A percentile compares a stretch with the other conserved stretches of the same genome.
Conservation (phyloP, 2,113 vertebrate genomes). For the Zosterops lateralis region DNA sequence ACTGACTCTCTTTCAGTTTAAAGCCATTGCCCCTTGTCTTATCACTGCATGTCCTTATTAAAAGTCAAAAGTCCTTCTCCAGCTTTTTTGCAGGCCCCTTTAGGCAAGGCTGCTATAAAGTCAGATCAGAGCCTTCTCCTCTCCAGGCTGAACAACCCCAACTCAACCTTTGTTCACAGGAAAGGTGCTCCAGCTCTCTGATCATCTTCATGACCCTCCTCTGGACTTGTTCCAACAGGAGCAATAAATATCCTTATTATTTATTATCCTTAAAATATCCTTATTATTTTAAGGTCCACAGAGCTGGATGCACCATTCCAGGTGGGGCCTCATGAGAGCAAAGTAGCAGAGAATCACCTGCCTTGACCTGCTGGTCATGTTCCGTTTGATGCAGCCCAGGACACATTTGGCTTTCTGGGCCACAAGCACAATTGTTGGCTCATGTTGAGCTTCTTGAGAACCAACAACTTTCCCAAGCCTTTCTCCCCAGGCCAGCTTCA, state of each 20-base stretch:
- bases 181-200: neutral
- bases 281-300: neutral
- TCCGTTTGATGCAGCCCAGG: neutral
- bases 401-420: neutral
- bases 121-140: neutral
- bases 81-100: neutral
- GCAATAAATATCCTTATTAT: neutral
- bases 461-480: neutral
- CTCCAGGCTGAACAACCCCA: neutral
- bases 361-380: neutral
- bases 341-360: neutral
- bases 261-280: neutral
- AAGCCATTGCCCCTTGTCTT: neutral
- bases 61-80: neutral
- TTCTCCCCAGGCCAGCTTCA: neutral
- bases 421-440: neutral
- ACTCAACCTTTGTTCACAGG: neutral
- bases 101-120: neutral
- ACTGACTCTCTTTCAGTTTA: neutral
- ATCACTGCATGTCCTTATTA: neutral
- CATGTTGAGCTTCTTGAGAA: neutral
- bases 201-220: neutral
- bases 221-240: neutral
- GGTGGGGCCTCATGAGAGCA: neutral
- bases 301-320: neutral